A percentile compares a stretch with the other conserved stretches of the same genome.
Conservation (phyloP, 1,140 invertebrate genomes). For the Ridgeia piscesae region DNA sequence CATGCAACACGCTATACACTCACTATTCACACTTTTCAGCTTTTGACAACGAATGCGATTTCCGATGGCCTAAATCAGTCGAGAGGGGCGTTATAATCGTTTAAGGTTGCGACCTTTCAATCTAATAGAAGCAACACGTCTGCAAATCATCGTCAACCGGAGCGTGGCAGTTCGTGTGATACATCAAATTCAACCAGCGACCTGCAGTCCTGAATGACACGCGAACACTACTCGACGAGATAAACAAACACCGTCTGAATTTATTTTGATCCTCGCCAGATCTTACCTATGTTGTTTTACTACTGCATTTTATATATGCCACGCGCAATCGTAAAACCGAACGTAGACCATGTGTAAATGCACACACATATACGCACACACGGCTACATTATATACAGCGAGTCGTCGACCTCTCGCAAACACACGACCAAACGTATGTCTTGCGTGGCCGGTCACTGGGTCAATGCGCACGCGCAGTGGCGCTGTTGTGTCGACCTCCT, state of each 20-base stretch:
- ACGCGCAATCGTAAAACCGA: not conserved
- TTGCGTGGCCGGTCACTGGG: not conserved
- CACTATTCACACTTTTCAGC: no score
- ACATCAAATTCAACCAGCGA: not conserved
- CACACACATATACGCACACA: not conserved
- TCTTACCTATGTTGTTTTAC: not conserved
- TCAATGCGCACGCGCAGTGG: no score
- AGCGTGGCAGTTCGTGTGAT: not conserved
- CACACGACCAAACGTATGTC: not conserved
- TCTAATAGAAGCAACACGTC: not conserved
- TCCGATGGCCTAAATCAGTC: no score
- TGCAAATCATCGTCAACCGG: not conserved
- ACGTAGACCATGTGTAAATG: not conserved
- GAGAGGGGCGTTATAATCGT: no score
- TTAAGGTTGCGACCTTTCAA: not conserved
- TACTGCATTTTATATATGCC: not conserved
- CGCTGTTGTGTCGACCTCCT: not conserved
- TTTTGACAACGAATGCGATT: no score
- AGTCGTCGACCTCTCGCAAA: not conserved
- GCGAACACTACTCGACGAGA: not conserved
- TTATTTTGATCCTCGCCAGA: not conserved
- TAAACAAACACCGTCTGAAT: not conserved
- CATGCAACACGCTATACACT: no score
- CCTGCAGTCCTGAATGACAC: not conserved
- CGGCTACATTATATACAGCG: not conserved